Evolutionary conservation across 2,888 invertebrate species (phyloP), one percentile per base, ranked within the genome.

Genomic region (Frankliniella fusca): DNA sequence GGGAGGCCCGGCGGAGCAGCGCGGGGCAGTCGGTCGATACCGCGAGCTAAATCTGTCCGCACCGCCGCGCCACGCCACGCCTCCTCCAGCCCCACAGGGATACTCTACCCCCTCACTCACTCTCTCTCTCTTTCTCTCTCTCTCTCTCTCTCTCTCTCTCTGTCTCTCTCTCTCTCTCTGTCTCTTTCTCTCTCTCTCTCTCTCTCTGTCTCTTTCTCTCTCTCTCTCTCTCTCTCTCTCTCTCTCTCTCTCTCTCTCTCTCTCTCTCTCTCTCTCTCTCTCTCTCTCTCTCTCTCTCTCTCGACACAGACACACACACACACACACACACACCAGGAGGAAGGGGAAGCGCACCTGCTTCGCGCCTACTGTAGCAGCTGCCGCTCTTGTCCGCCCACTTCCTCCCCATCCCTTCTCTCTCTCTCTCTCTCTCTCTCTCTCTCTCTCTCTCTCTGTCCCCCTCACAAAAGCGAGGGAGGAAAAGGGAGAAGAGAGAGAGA

Each of bases 391-490:
- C 3, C 54, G 3, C 54, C 54, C 12, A 3, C 54, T 54, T 20
- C 54, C 10, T 9, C 54, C 20, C 10, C 54, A 12, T 54, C 20
- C 54, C 10, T 10, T 54, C 54, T 9, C 54, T 54, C 2, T 54
- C 54, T 54, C 10, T 9, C 54, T n/a, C 65, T 7, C 9, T 65
- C n/a, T 65, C 65, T 9, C 65, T 65, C 65, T 65, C 65, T 10
- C 65, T 65, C 65, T 11, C 20, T 65, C 65, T 7, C 65, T 65
- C 65, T 65, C 65, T 65, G 15, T 65, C 65, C 20, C 65, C 20
- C 65, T 65, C 65, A 18, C 65, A 38, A 81, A 48, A 48, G 65
- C 70, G 81, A 81, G 65, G 48, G 81, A 81, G 81, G 79, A 49
- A 76, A 49, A 48, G 81, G 79, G 48, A 65, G 81, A 28, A 65